A percentile compares a stretch with the other conserved stretches of the same genome.
phyloP scores from a whole-genome alignment of 2,888 invertebrate species.

The Capitulum mitella region DNA sequence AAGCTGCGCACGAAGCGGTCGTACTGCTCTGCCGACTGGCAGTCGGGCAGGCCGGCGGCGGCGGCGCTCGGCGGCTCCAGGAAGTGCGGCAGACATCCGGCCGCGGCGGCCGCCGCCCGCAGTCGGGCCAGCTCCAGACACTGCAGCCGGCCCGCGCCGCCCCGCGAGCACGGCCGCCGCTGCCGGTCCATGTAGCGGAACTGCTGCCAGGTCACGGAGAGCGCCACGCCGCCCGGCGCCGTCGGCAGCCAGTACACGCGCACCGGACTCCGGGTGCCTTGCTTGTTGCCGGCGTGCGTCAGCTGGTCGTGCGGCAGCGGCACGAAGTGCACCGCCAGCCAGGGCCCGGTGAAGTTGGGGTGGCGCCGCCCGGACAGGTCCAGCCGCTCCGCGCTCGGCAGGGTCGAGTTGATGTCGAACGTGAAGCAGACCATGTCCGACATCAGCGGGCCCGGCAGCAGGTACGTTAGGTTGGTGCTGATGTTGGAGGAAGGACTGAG shows the following conservation, averaged over 20 bases:
- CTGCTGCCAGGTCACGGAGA: not conserved
- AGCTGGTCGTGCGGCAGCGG: not conserved
- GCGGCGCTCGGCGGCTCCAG: not conserved
- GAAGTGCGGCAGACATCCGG: conserved; percentile 1
- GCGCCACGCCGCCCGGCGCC: not conserved
- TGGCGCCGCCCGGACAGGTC: not conserved
- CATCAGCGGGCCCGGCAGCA: not conserved
- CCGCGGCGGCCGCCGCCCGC: conserved; percentile 4
- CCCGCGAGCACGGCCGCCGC: not conserved
- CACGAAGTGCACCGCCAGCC: conserved; percentile 3
- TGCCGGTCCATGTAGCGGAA: not conserved
- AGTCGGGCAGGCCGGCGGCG: not conserved
- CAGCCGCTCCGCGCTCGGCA: not conserved
- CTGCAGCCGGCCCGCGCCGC: not conserved
- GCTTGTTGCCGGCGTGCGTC: not conserved
- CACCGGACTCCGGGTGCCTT: not conserved
- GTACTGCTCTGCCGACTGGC: not conserved
- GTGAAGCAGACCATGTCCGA: not conserved
- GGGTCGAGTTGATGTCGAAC: not conserved
- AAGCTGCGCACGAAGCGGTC: not conserved
- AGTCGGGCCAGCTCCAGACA: not conserved
- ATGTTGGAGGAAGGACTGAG: not conserved
- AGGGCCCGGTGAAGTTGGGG: conserved; percentile 3
- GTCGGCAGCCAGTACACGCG: not conserved
- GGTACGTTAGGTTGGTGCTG: not conserved